These are phyloP conservation scores for Uloborus plumipes DNA, from an alignment of 2,888 invertebrate species.

Conservation along the genomic window DNA sequence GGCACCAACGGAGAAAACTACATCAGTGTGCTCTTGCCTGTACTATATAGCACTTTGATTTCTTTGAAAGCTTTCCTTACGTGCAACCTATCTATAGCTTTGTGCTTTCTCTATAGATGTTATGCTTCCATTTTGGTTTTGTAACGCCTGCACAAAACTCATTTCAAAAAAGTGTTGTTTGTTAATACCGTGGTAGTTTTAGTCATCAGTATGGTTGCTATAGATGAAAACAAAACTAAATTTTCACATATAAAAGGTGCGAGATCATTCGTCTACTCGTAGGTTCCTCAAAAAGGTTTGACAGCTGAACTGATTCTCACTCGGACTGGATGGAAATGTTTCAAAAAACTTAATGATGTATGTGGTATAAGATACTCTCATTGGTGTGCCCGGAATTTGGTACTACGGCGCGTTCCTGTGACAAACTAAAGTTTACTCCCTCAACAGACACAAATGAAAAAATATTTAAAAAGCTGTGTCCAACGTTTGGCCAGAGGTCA, in stretches of 20 bases:
- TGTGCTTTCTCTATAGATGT: conserved; percentile 54
- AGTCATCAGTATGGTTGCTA: conserved; percentile 37
- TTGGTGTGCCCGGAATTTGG: conserved; percentile 51
- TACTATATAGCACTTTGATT: conserved; percentile 19
- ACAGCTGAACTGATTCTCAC: conserved; percentile 42
- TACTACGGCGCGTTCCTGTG: conserved; percentile 48
- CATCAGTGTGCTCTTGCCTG: conserved; percentile 36
- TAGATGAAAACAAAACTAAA: conserved; percentile 28
- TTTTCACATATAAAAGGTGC: conserved; percentile 16
- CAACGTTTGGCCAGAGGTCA: conserved; percentile 57
- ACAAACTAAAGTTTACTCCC: conserved; percentile 33
- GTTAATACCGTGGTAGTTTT: conserved; percentile 57
- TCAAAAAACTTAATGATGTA: conserved; percentile 24
- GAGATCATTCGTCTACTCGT: conserved; percentile 20
- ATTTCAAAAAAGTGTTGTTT: conserved; percentile 49
- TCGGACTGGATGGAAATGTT: conserved; percentile 17
- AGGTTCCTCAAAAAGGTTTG: conserved; percentile 37
- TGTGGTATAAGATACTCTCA: conserved; percentile 33
- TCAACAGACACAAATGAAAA: conserved; percentile 38
- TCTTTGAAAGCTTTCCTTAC: not conserved
- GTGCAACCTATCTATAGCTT: conserved; percentile 20
- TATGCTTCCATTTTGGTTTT: conserved; percentile 29
- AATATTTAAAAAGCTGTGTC: conserved; percentile 51
- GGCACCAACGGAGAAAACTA: conserved; percentile 55
- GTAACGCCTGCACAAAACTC: conserved; percentile 36